phyloP scores from a whole-genome alignment of 1,140 invertebrate species.

The Trachymyrmex cornetzi region DNA sequence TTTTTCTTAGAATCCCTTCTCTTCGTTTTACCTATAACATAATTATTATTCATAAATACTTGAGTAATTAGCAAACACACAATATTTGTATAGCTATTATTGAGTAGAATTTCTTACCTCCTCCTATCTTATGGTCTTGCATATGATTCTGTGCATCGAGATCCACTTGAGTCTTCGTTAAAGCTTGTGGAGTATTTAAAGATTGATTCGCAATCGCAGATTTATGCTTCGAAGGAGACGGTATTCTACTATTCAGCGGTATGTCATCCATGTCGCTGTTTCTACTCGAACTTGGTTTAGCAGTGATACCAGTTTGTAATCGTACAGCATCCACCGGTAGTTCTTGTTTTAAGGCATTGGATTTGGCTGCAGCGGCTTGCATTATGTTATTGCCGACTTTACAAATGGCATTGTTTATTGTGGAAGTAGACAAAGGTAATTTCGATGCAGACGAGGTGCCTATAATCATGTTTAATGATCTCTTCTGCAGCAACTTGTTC shows the following conservation, averaged over 20 bases:
- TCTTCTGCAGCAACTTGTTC: constrained; percentile 85
- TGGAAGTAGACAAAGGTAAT: constrained; percentile 83
- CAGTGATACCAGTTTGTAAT: constrained; percentile 74
- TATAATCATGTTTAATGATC: constrained; percentile 84
- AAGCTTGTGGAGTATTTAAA: constrained; percentile 79
- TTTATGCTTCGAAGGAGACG: constrained; percentile 85
- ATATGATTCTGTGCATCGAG: constrained; percentile 84
- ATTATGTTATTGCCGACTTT: constrained; percentile 83
- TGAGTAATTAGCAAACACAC: constrained; percentile 14
- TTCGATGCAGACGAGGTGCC: constrained; percentile 83
- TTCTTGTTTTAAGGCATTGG: constrained; percentile 86
- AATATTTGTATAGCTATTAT: constrained; percentile 24
- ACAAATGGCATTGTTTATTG: constrained; percentile 82
- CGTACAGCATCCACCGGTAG: constrained; percentile 76
- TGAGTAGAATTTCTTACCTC: constrained; percentile 79
- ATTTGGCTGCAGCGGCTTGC: constrained; percentile 82
- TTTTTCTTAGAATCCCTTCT: constrained; percentile 88
- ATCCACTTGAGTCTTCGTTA: constrained; percentile 81
- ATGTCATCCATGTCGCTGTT: constrained; percentile 85
- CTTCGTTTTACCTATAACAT: constrained; percentile 84
- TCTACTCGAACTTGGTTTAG: constrained; percentile 81
- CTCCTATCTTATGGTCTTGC: constrained; percentile 86
- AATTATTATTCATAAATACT: not conserved
- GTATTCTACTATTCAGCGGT: constrained; percentile 85
- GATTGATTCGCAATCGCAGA: constrained; percentile 80